Conservation (phyloP, 1,140 invertebrate genomes). For the Drosophila sulfurigaster region DNA sequence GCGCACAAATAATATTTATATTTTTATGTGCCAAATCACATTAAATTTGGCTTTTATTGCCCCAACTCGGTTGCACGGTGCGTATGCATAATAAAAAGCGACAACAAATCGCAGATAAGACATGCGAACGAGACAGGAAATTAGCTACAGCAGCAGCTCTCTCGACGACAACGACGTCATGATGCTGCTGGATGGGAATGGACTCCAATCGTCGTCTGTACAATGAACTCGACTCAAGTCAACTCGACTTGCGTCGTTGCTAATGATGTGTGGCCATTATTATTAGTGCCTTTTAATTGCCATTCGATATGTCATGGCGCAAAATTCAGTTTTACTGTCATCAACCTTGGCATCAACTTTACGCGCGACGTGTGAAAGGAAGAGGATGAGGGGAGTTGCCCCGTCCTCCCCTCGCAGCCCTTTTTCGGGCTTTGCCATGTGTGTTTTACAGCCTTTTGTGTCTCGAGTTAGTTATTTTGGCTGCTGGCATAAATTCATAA, state of each 20-base stretch:
- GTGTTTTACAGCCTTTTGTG: constrained; percentile 78
- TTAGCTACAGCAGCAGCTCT: constrained; percentile 38
- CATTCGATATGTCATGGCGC: constrained; percentile 67
- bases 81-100: constrained; percentile 81
- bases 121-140: constrained; percentile 77
- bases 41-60: constrained; percentile 79
- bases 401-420: background rate
- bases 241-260: background rate
- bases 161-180: constrained; percentile 20
- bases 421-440: constrained; percentile 21
- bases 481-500: constrained; percentile 76
- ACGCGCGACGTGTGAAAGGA: constrained; percentile 10
- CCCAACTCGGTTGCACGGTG: constrained; percentile 42
- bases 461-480: constrained; percentile 76
- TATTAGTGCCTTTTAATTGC: constrained; percentile 74
- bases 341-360: constrained; percentile 61
- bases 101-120: constrained; percentile 69
- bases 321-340: constrained; percentile 57
- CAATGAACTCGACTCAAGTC: constrained; percentile 49
- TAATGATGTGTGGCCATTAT: constrained; percentile 58
- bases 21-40: constrained; percentile 80
- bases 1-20: constrained; percentile 75
- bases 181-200: background rate
- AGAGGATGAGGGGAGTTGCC: background rate
- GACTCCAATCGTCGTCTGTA: constrained; percentile 1